Evolutionary conservation across 2,888 invertebrate genomes (phyloP), one percentile per base, ranked within the genome.

Genomic region (Perdita meconis): DNA sequence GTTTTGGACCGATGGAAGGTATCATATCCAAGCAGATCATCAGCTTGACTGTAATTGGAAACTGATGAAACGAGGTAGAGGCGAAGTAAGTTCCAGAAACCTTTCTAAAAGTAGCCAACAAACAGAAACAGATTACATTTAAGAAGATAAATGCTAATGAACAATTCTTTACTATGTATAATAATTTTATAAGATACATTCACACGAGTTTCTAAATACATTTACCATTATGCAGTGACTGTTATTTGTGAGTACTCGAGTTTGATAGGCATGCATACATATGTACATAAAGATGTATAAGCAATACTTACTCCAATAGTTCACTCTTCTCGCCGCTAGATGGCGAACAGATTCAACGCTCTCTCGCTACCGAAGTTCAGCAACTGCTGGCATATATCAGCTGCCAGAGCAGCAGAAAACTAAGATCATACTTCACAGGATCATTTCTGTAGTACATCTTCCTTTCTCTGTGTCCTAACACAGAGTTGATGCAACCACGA

Each of bases 1-100:
- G 0, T 92, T 99, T 42, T 99, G 99, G 99, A 97, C 98, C 0
- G 97, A 98, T 86, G 96, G 97, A 0, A 94, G 97, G 3, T 99
- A 98, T 92, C 95, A 95, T 78, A 92, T 94, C n/a, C 97, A 98
- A 90, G 98, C 98, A 0, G 95, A 97, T 65, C 94, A 95, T 36
- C 95, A 97, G 89, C 93, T 99, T 55, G 96, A 97, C 85, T 97
- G 97, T 91, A 96, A 97, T 83, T 99, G 99, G 99, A 94, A 95
- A 19, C 94, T 99, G 24, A 96, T 97, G 94, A 96, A 96, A 87
- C 94, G 95, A 65, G 97, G 96, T 60, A 94, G 94, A 73, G 93
- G 93, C 13, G 93, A 94, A 69, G 94, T 95, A 82, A 87, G 88
- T 86, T 6, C 8, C 13, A 26, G 8, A n/a, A n/a, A n/a, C n/a